These are phyloP conservation scores for Capitulum mitella DNA, from an alignment of 2,888 invertebrate genomes.

Conservation along the genomic window DNA sequence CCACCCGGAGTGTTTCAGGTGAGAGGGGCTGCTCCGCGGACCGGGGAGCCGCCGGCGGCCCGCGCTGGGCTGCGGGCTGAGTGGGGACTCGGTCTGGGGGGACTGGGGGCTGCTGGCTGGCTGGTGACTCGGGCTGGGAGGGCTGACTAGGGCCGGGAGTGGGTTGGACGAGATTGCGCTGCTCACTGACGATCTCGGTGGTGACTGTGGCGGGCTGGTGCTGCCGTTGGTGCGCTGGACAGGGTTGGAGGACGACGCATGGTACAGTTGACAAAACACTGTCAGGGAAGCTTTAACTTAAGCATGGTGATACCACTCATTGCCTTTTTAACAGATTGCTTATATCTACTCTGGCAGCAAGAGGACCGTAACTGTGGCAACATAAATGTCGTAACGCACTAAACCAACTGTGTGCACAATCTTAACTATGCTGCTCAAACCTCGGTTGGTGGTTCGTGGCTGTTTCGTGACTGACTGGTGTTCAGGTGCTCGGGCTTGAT, in stretches of 20 bases:
- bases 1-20: conserved; percentile 84
- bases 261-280: not conserved
- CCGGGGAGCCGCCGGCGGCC: not conserved
- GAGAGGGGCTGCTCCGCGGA: conserved; percentile 37
- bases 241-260: too few species aligned
- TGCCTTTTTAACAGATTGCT: not conserved
- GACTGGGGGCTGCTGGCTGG: not conserved
- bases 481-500: not conserved
- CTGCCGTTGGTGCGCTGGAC: not conserved
- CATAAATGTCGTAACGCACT: not conserved
- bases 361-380: too few species aligned
- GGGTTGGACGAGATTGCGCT: too few species aligned
- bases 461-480: not conserved
- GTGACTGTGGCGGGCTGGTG: not conserved
- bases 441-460: too few species aligned
- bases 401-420: not conserved
- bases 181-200: not conserved
- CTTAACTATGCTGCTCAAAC: too few species aligned
- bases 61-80: too few species aligned
- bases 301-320: not conserved
- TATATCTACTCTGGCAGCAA: not conserved
- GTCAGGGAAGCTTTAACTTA: not conserved
- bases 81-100: not conserved
- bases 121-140: too few species aligned
- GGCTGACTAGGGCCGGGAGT: too few species aligned